Evolutionary conservation across 37 sponge, comb jelly and placozoan species (phyloP).

Genomic region (Spongia lamella): DNA sequence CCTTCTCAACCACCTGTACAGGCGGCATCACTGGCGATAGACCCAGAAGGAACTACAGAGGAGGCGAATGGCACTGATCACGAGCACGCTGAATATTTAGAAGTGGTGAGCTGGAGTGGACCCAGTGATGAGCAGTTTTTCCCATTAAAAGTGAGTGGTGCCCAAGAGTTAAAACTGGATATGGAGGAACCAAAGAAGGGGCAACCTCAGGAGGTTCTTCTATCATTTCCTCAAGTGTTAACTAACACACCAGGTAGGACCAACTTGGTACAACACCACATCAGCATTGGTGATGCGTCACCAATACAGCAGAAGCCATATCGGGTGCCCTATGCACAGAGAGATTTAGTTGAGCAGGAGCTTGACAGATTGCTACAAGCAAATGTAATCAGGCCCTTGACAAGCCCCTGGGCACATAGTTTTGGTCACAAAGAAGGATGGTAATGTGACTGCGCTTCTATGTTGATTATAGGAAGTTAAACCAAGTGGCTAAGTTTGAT

Average conservation of each 20-base stretch:
- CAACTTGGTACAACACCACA: background rate
- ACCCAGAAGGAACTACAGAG: too few species aligned
- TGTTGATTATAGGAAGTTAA: constrained; percentile 4
- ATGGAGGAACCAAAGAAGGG: background rate
- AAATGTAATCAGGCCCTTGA: constrained; percentile 4
- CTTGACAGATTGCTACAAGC: constrained; percentile 4
- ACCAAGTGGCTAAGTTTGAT: constrained; percentile 12
- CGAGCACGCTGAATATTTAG: too few species aligned
- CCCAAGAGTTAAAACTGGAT: background rate
- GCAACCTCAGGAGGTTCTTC: background rate
- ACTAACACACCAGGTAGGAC: background rate
- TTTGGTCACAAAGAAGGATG: constrained; percentile 2
- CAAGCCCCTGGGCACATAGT: constrained; percentile 26
- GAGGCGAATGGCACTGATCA: too few species aligned
- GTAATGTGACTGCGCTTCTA: background rate
- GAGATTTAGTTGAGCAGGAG: constrained; percentile 26
- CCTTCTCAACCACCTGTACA: too few species aligned
- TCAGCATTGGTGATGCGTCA: constrained; percentile 1
- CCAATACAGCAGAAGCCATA: constrained; percentile 31
- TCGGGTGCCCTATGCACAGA: constrained; percentile 2
- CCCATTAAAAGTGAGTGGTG: too few species aligned
- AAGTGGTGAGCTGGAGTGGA: too few species aligned
- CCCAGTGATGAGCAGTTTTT: too few species aligned
- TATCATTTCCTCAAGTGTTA: constrained; percentile 9
- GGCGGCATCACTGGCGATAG: too few species aligned